A percentile compares a stretch with the other conserved stretches of the same genome.
These are phyloP conservation scores for Tachypleus tridentatus DNA, from an alignment of 1,140 invertebrate genomes.

Conservation along the genomic window DNA sequence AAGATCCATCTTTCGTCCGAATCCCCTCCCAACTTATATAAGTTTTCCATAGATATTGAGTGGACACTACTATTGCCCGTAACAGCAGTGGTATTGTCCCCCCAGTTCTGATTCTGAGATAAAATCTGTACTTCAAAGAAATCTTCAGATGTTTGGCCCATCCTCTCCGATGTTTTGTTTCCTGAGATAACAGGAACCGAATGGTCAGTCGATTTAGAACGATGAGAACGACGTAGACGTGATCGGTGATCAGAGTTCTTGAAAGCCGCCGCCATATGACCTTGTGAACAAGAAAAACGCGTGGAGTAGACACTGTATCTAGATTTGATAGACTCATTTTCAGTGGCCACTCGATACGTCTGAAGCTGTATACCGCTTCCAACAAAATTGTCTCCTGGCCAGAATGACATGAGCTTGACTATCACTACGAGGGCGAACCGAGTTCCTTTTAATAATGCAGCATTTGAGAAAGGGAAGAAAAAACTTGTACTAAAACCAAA, in stretches of 20 bases:
- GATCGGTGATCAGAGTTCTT: slow-evolving; percentile 6
- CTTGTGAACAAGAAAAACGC: slow-evolving; percentile 16
- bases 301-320: slow-evolving; percentile 22
- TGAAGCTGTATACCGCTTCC: slow-evolving; percentile 17
- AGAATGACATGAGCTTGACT: slow-evolving; percentile 13
- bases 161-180: slow-evolving; percentile 30
- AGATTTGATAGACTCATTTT: slow-evolving; percentile 24
- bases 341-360: slow-evolving; percentile 16
- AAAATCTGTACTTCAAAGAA: slow-evolving; percentile 85
- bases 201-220: slow-evolving; percentile 26
- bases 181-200: slow-evolving; percentile 24
- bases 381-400: slow-evolving; percentile 19
- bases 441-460: too few relatives aligned
- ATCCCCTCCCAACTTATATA: slow-evolving; percentile 33
- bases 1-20: slow-evolving; percentile 38
- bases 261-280: slow-evolving; percentile 17
- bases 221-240: slow-evolving; percentile 12
- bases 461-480: too few relatives aligned
- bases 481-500: too few relatives aligned
- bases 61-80: slow-evolving; percentile 93
- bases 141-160: slow-evolving; percentile 36
- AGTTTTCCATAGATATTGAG: slow-evolving; percentile 83
- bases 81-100: slow-evolving; percentile 91
- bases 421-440: too few relatives aligned
- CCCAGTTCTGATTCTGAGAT: slow-evolving; percentile 92